Base-by-base conservation (phyloP, 2,888 invertebrate species). In the Eudemis profundana region DNA sequence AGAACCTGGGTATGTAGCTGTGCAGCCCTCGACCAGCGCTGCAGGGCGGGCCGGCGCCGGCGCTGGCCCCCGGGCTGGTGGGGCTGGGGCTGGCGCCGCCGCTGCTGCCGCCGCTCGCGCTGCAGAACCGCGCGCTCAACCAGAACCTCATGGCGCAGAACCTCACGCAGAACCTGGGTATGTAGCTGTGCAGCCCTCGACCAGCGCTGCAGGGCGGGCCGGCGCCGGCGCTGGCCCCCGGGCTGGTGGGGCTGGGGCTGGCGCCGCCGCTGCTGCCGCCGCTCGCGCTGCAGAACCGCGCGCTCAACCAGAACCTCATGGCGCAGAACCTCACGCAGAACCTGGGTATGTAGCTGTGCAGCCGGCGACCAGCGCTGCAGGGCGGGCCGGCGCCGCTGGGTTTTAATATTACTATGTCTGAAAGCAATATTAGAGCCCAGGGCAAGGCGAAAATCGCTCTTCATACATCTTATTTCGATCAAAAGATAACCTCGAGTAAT, bases 41-140 rank as follows among this genome's bases (percentile, higher is more conserved):
- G n/a, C n/a, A n/a, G n/a, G n/a, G n/a, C n/a, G n/a, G n/a, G n/a
- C n/a, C n/a, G n/a, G n/a, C n/a, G n/a, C n/a, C n/a, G n/a, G n/a
- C n/a, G n/a, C n/a, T 8, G 8, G 8, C 46, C 3, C 5, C 23
- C 23, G 23, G 23, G 23, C 23, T 23, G 23, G 23, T 23, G 23
- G 23, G 23, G 23, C 23, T 23, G 23, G 23, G 23, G 23, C 23
- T 23, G 23, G 23, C 23, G 23, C 23, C 23, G 23, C 23, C 23
- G 23, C 23, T 46, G 44, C 83, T 89, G 90, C 73, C 23, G 68
- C 91, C 90, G 65, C 88, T 87, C 74, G 86, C 80, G 0, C 74
- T 89, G 0, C 89, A 86, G 81, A 12, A 84, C 86, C 0, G 86
- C 83, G 62, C 79, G 71, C 67, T 86, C 23, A 23, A 23, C 23